A percentile compares a stretch with the other conserved stretches of the same genome.
Conservation (phyloP, 2,888 invertebrate genomes). For the Mantis religiosa region DNA sequence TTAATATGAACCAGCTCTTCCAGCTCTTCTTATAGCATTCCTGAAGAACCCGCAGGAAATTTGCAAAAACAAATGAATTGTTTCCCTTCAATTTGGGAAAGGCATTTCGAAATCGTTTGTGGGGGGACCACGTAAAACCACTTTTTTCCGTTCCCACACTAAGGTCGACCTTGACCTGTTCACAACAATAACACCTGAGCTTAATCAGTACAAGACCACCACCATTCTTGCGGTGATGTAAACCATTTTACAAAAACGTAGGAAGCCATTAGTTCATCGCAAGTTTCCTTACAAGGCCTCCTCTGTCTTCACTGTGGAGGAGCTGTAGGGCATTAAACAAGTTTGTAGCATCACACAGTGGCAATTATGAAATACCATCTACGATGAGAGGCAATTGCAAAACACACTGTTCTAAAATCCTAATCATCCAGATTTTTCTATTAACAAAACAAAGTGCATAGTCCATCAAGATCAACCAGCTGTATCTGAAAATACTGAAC, state of each 20-base stretch:
- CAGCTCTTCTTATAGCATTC: too few relatives aligned
- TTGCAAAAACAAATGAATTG: too few relatives aligned
- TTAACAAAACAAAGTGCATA: background rate
- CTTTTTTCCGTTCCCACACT: background rate
- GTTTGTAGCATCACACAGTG: background rate
- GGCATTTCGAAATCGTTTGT: background rate
- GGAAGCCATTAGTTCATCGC: background rate
- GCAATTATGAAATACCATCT: background rate
- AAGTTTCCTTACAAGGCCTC: background rate
- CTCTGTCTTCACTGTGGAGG: background rate
- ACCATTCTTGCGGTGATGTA: background rate
- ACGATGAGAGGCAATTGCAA: background rate
- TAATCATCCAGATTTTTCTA: background rate
- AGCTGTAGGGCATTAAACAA: background rate
- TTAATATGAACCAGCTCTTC: too few relatives aligned
- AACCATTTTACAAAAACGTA: background rate
- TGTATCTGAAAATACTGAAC: background rate
- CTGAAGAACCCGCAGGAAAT: too few relatives aligned
- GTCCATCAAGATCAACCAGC: background rate
- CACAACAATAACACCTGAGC: background rate
- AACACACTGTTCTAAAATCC: background rate
- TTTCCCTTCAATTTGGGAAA: background rate
- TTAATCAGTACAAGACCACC: background rate
- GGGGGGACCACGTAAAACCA: background rate
- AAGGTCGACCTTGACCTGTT: background rate